These are phyloP conservation scores for Idaea biselata DNA, from an alignment of 2,888 invertebrate species.

Conservation along the genomic window DNA sequence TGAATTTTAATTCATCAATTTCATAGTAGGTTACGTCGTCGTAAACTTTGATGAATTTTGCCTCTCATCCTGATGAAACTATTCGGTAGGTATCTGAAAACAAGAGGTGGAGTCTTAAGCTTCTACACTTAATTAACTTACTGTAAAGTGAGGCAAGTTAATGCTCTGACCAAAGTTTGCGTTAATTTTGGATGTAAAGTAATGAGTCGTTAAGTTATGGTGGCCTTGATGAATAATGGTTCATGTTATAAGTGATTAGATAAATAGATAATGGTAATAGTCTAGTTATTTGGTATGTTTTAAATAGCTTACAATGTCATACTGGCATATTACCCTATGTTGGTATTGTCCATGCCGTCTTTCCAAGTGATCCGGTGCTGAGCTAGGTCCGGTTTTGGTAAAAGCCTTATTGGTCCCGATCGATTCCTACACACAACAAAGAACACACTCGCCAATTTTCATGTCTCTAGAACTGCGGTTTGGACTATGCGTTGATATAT, in stretches of 20 bases:
- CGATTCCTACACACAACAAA: no score
- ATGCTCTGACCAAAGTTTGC: background rate
- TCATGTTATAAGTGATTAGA: background rate
- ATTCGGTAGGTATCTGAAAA: slow-evolving; percentile 21
- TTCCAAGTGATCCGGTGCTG: no score
- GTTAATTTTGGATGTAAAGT: background rate
- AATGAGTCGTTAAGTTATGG: background rate
- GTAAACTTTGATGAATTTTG: slow-evolving; percentile 18
- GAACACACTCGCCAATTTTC: no score
- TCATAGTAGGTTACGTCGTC: slow-evolving; percentile 2
- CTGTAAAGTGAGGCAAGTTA: slow-evolving; percentile 20
- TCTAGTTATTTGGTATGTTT: no score
- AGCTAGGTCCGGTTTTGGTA: no score
- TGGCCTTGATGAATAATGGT: background rate
- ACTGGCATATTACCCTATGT: no score
- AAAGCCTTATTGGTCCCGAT: no score
- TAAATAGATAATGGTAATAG: no score
- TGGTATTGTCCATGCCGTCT: no score
- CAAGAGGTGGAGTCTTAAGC: slow-evolving; percentile 26
- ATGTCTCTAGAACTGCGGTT: no score
- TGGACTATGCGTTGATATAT: no score
- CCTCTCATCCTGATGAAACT: slow-evolving; percentile 24
- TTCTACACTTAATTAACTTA: slow-evolving; percentile 30
- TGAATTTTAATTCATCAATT: slow-evolving; percentile 2
- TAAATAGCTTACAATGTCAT: no score